Percentiles rank a stretch among this genome's conserved stretches.
phyloP scores from a whole-genome alignment of 2,888 invertebrate species.

The Crioceris asparagi region DNA sequence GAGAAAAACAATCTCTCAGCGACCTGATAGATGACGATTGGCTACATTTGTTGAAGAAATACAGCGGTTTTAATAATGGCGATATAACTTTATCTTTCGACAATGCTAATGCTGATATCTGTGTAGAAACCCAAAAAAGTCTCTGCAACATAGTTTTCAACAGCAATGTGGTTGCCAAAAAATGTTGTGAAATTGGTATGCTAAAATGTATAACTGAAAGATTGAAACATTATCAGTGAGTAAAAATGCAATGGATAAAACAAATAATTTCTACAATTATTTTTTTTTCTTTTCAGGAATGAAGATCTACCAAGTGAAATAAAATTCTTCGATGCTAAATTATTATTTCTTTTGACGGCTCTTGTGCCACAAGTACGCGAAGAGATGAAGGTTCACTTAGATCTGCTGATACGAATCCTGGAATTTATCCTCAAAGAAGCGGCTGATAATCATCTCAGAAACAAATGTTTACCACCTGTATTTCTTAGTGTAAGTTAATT shows the following conservation, averaged over 20 bases:
- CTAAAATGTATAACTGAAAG: constrained; percentile 64
- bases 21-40: constrained; percentile 56
- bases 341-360: constrained; percentile 82
- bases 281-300: constrained; percentile 34
- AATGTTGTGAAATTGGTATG: constrained; percentile 51
- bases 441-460: constrained; percentile 19
- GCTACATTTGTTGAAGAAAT: constrained; percentile 54
- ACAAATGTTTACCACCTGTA: constrained; percentile 18
- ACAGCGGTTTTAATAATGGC: constrained; percentile 47
- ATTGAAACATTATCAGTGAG: constrained; percentile 37
- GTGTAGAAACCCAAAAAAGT: constrained; percentile 72
- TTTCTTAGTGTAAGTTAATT: constrained; percentile 7
- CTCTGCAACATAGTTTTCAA: constrained; percentile 83
- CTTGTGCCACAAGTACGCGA: constrained; percentile 58
- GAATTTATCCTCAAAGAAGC: constrained; percentile 49
- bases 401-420: constrained; percentile 58
- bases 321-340: constrained; percentile 77
- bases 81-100: constrained; percentile 36
- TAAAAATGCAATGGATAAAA: constrained; percentile 1
- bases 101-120: constrained; percentile 38
- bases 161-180: constrained; percentile 48
- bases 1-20: constrained; percentile 66
- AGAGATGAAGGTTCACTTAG: constrained; percentile 54
- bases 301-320: constrained; percentile 56
- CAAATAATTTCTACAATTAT: constrained; percentile 1